Conservation (phyloP, 2,797 vertebrate species). For the Rhynchonycteris naso region DNA sequence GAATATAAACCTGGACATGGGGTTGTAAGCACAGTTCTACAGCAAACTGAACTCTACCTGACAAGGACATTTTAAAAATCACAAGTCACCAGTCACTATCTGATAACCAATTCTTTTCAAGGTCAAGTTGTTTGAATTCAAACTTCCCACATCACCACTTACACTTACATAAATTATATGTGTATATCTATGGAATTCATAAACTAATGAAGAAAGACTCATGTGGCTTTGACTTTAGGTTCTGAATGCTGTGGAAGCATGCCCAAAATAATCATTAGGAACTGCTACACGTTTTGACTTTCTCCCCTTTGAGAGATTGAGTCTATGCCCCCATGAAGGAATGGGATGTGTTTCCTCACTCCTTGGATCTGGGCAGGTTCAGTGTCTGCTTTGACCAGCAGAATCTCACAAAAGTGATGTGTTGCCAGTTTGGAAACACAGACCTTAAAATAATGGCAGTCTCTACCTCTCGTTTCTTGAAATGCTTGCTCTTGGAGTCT, state of each 20-base stretch:
- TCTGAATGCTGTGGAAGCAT: not conserved
- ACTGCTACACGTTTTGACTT: not conserved
- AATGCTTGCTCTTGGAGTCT: not conserved
- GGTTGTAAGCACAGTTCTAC: not conserved
- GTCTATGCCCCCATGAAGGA: not conserved
- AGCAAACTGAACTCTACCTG: not conserved
- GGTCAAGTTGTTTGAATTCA: not conserved
- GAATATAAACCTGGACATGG: not conserved
- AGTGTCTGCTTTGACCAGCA: not conserved
- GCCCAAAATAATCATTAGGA: conserved; percentile 8
- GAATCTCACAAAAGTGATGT: not conserved
- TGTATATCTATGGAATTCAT: not conserved
- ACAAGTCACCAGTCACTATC: not conserved
- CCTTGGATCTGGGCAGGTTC: not conserved
- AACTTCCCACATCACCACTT: not conserved
- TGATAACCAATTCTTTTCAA: conserved; percentile 46
- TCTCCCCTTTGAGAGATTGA: not conserved
- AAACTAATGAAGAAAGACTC: not conserved
- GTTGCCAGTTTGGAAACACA: not conserved
- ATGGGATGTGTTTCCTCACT: not conserved
- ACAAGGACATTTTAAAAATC: conserved; percentile 44
- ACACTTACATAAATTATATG: not conserved
- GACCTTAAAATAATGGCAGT: not conserved
- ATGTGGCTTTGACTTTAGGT: not conserved
- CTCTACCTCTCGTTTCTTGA: not conserved